phyloP scores from a whole-genome alignment of 2,113 vertebrate species.

The Microtus pennsylvanicus region DNA sequence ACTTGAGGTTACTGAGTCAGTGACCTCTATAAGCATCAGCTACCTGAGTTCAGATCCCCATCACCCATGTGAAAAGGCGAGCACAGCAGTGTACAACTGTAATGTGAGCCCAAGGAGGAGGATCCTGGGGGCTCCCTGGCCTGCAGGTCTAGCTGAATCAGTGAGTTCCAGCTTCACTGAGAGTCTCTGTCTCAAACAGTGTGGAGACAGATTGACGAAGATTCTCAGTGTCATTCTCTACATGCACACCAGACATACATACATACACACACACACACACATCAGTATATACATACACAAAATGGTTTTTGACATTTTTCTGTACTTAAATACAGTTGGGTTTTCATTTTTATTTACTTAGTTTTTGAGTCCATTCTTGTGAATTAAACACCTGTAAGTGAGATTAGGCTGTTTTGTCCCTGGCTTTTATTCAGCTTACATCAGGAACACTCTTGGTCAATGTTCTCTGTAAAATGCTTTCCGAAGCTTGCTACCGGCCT shows the following conservation, averaged over 20 bases:
- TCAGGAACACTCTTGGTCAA: neutral
- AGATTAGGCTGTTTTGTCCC: slow-evolving; percentile 4
- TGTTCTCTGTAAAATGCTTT: neutral
- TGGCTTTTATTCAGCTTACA: neutral
- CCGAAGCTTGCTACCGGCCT: neutral
- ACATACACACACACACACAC: neutral
- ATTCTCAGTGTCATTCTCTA: neutral
- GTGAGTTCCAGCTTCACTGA: neutral
- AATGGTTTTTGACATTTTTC: neutral
- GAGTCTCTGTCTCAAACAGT: neutral
- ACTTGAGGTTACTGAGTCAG: neutral
- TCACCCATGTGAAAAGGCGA: neutral
- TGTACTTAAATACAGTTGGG: neutral
- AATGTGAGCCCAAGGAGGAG: neutral
- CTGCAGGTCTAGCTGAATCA: neutral
- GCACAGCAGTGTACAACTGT: neutral
- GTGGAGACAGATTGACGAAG: neutral
- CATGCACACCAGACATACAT: neutral
- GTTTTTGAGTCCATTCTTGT: neutral
- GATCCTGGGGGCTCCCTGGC: neutral
- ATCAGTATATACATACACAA: too few relatives aligned
- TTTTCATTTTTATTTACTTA: too few relatives aligned
- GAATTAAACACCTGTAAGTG: neutral
- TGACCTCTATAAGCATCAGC: neutral
- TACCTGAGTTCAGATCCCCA: neutral